These are phyloP conservation scores for Beris chalybata DNA, from an alignment of 2,888 invertebrate genomes.

Conservation along the genomic window DNA sequence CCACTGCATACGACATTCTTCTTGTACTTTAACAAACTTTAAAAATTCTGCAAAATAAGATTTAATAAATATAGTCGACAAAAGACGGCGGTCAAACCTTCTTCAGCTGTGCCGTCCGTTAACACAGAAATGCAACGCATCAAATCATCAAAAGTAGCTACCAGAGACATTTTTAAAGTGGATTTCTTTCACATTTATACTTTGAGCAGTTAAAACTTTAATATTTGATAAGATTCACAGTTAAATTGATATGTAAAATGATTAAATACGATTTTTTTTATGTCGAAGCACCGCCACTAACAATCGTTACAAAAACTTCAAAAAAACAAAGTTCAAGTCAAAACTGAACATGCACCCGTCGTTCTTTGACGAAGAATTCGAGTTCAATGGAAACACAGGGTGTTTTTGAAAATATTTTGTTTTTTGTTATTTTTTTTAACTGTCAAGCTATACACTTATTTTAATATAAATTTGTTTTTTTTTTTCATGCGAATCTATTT, in stretches of 20 bases:
- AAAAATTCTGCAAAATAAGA: constrained; percentile 64
- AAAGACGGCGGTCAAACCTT: constrained; percentile 57
- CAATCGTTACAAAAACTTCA: constrained; percentile 27
- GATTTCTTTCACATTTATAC: neutral
- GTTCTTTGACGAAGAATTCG: neutral
- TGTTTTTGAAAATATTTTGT: too few species aligned
- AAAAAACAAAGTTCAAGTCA: neutral
- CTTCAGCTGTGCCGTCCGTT: constrained; percentile 68
- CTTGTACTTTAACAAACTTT: constrained; percentile 71
- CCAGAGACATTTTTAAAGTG: constrained; percentile 47
- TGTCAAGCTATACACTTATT: too few species aligned
- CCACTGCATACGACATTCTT: constrained; percentile 72
- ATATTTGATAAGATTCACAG: too few species aligned
- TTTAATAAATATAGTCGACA: neutral
- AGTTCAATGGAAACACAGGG: constrained; percentile 9
- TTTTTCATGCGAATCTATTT: too few species aligned
- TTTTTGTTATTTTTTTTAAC: too few species aligned
- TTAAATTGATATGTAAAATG: too few species aligned
- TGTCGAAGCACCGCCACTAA: too few species aligned
- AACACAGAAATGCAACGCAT: constrained; percentile 68
- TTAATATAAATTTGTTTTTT: too few species aligned
- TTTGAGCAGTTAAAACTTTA: too few species aligned
- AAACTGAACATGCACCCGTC: too few species aligned
- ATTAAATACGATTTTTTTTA: too few species aligned
- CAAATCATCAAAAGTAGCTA: constrained; percentile 73